Conservation (phyloP, 2,113 vertebrate species). For the Chlamydotis undulata region DNA sequence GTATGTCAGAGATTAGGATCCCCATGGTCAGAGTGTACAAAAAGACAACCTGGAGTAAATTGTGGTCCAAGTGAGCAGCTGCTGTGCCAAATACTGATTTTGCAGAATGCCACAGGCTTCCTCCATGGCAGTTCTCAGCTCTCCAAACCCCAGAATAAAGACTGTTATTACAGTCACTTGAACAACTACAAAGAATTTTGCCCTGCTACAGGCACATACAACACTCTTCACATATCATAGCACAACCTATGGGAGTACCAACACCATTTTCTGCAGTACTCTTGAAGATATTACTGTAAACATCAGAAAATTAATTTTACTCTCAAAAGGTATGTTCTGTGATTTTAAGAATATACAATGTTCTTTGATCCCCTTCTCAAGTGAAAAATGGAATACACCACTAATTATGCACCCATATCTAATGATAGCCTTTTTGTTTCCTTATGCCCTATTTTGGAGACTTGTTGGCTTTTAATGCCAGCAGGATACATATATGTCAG, state of each 20-base stretch:
- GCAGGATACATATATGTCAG: not conserved
- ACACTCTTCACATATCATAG: not conserved
- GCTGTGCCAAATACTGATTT: not conserved
- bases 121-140: not conserved
- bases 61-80: not conserved
- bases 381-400: not conserved
- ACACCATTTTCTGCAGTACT: not conserved
- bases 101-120: not conserved
- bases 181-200: not conserved
- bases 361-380: not conserved
- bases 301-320: not conserved
- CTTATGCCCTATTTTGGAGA: not conserved
- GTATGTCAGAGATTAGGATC: not conserved
- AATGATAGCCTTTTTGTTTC: not conserved
- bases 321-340: not conserved
- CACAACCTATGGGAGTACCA: not conserved
- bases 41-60: not conserved
- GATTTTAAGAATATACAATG: not conserved
- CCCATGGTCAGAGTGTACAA: not conserved
- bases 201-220: not conserved
- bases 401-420: rapidly evolving
- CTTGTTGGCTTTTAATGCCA: not conserved
- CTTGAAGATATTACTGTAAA: not conserved
- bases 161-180: not conserved
- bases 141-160: not conserved